Evolutionary conservation across 2,888 invertebrate species (phyloP).

Genomic region (Drosophila yooni): DNA sequence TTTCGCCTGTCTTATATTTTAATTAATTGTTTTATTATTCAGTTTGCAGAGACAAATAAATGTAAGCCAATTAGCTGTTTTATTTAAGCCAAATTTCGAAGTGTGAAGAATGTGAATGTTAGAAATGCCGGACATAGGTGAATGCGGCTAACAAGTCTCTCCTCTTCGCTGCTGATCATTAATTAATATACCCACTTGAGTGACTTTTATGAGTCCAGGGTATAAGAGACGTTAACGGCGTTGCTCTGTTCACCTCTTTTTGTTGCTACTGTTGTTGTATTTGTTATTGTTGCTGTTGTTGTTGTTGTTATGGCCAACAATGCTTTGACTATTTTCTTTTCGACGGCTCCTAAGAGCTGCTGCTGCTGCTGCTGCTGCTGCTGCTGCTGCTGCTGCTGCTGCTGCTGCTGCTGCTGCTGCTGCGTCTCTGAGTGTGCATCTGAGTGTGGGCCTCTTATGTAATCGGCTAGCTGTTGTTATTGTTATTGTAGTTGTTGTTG

Average conservation of each 20-base stretch:
- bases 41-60: neutral
- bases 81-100: neutral
- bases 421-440: slow-evolving; percentile 58
- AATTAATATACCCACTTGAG: slow-evolving; percentile 4
- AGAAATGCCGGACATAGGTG: neutral
- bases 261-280: slow-evolving; percentile 8
- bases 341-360: slow-evolving; percentile 55
- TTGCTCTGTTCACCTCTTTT: slow-evolving; percentile 72
- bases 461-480: slow-evolving; percentile 47
- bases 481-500: slow-evolving; percentile 43
- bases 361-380: slow-evolving; percentile 24
- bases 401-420: slow-evolving; percentile 19
- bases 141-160: neutral
- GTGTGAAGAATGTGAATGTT: neutral
- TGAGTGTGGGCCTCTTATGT: slow-evolving; percentile 70
- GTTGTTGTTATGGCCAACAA: slow-evolving; percentile 56
- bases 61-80: neutral
- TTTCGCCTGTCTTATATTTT: neutral
- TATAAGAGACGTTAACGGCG: slow-evolving; percentile 46
- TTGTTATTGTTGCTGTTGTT: neutral
- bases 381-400: slow-evolving; percentile 27
- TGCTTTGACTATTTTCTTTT: slow-evolving; percentile 79
- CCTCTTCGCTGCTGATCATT: accelerated
- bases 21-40: neutral
- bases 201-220: slow-evolving; percentile 9